phyloP scores from a whole-genome alignment of 2,113 vertebrate genomes.

The Psephotus haematonotus region DNA sequence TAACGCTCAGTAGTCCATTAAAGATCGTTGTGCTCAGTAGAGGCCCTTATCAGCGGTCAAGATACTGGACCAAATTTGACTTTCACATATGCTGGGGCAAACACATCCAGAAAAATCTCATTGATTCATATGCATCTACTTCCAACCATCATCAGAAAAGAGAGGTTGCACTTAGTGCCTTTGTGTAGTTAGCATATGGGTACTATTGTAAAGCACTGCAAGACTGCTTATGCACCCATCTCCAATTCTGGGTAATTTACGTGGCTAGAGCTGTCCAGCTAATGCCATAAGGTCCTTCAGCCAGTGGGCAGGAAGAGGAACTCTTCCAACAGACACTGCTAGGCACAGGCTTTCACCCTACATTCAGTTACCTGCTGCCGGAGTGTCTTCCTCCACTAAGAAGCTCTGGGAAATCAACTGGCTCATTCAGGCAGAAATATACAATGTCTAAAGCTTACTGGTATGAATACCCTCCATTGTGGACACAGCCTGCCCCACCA shows the following conservation, averaged over 20 bases:
- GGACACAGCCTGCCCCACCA: neutral
- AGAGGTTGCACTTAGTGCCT: neutral
- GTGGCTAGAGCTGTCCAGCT: neutral
- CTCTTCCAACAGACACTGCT: neutral
- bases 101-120: neutral
- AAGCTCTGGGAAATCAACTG: neutral
- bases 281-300: neutral
- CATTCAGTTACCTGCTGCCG: fast-evolving
- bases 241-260: neutral
- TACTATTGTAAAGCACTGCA: neutral
- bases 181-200: fast-evolving
- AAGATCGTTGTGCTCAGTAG: neutral
- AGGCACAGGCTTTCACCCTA: neutral
- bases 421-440: conserved; percentile 9
- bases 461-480: neutral
- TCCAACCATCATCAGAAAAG: neutral
- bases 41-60: conserved; percentile 7
- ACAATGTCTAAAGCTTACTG: neutral
- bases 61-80: neutral
- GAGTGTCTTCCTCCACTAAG: neutral
- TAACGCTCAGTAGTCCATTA: conserved; percentile 31
- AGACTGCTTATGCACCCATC: neutral
- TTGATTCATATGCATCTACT: neutral
- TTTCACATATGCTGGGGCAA: neutral
- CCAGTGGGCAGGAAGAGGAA: neutral